Conservation (phyloP, 1,140 invertebrate genomes). For the Diploscapter pachys region DNA sequence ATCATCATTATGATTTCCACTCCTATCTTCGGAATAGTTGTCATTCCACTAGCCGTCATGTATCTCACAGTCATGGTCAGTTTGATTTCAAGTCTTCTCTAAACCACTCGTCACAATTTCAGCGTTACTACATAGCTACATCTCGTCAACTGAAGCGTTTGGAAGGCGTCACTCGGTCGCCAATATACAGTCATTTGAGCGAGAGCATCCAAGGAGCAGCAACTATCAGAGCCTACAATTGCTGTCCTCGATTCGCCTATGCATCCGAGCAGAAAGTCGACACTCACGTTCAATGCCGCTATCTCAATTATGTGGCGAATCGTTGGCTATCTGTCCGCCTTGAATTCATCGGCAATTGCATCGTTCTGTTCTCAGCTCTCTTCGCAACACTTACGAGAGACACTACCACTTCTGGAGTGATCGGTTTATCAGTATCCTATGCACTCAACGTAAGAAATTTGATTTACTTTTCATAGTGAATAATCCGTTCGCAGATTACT, state of each 20-base stretch:
- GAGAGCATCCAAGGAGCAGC: conserved; percentile 71
- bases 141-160: conserved; percentile 89
- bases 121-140: conserved; percentile 81
- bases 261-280: conserved; percentile 63
- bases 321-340: conserved; percentile 64
- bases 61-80: conserved; percentile 78
- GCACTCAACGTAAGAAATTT: conserved; percentile 55
- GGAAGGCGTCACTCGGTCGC: conserved; percentile 88
- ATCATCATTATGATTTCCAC: conserved; percentile 83
- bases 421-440: conserved; percentile 61
- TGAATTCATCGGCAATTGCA: conserved; percentile 65
- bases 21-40: conserved; percentile 76
- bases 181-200: conserved; percentile 94
- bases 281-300: conserved; percentile 42
- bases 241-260: conserved; percentile 60
- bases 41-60: conserved; percentile 77
- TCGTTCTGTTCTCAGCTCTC: conserved; percentile 64
- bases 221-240: conserved; percentile 58
- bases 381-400: conserved; percentile 60
- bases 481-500: conserved; percentile 67
- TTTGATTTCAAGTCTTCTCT: background rate
- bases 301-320: conserved; percentile 54
- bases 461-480: background rate
- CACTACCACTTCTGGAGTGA: conserved; percentile 58
- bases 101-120: background rate